Evolutionary conservation across 64 coral and sea anemone genomes (phyloP).

Genomic region (Porites australiensis): DNA sequence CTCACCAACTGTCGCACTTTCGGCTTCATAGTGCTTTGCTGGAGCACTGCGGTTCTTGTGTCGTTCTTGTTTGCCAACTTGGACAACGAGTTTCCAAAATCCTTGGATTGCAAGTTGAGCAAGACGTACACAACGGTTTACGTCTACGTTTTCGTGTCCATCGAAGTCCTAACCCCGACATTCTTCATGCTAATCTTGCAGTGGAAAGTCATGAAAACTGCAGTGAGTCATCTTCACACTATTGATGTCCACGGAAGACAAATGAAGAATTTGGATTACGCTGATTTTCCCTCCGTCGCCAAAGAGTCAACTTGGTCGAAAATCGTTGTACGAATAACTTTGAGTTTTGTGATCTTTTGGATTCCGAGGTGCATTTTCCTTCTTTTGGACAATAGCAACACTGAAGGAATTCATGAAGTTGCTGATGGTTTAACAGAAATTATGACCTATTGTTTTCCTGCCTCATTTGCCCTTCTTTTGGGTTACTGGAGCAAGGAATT

Average conservation of each 20-base stretch:
- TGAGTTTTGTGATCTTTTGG: slow-evolving; percentile 92
- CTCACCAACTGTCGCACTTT: slow-evolving; percentile 45
- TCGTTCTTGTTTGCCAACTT: slow-evolving; percentile 74
- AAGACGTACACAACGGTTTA: slow-evolving; percentile 60
- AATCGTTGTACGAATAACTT: slow-evolving; percentile 67
- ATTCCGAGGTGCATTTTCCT: slow-evolving; percentile 90
- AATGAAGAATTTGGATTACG: slow-evolving; percentile 78
- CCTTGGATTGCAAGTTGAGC: slow-evolving; percentile 78
- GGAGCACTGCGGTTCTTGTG: slow-evolving; percentile 61
- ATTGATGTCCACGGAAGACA: slow-evolving; percentile 72
- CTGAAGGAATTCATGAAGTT: slow-evolving; percentile 81
- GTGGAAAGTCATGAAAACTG: slow-evolving; percentile 70
- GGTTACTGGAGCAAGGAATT: slow-evolving; percentile 77
- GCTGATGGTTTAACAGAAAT: slow-evolving; percentile 93
- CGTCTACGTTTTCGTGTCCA: slow-evolving; percentile 73
- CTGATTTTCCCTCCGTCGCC: slow-evolving; percentile 70
- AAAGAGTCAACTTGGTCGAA: slow-evolving; percentile 76
- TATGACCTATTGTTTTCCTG: slow-evolving; percentile 87
- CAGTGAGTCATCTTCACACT: slow-evolving; percentile 53
- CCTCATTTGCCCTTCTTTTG: slow-evolving; percentile 77
- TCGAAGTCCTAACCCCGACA: slow-evolving; percentile 78
- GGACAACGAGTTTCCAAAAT: background rate
- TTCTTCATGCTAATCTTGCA: slow-evolving; percentile 75
- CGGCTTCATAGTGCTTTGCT: slow-evolving; percentile 54
- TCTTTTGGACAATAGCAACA: slow-evolving; percentile 81